Evolutionary conservation across 2,888 invertebrate species (phyloP), one percentile per base, ranked within the genome.

Genomic region (Caenorhabditis drosophilae): DNA sequence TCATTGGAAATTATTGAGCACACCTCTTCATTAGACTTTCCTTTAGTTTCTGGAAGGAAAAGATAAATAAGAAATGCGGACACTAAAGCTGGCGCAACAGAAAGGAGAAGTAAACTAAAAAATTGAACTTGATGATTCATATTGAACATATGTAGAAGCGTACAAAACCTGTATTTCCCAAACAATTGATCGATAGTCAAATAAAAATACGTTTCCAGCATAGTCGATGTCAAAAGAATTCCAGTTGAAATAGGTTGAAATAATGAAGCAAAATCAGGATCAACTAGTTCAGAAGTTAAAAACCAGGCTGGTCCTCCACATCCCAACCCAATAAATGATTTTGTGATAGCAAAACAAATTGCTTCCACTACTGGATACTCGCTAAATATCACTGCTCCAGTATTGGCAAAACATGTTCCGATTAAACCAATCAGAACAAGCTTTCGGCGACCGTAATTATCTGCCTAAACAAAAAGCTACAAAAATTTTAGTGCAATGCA

Each of bases 271-370:
- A 66, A 59, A 9, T 67, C 57, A n/a, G 69, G 67, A 18, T 55
- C 56, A 4, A 73, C 81, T 34, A 82, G 60, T 55, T 82, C 82
- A 1, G 81, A 81, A 9, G 80, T 81, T 45, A 82, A 66, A 59
- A 82, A 82, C 82, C 82, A 82, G 1, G 81, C 80, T 1, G 82
- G 82, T 1, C 77, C 82, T 2, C 82, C 82, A 26, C 80, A 79
- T 9, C 80, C 80, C n/a, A 81, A 56, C 26, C 80, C 76, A 44
- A 76, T 76, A 25, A 73, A 76, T 9, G 45, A 42, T 55, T 76
- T 76, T 0, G 76, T 75, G 11, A 61, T 55, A 1, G 75, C 68
- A 47, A 78, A 72, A 44, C 69, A 69, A 0, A 67, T 38, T 7
- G 72, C 51, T 15, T 73, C 73, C 1, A 73, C 16, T 2, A 55